Percentiles rank a stretch among this genome's conserved stretches.
phyloP scores from a whole-genome alignment of 2,113 vertebrate species.

The Pica pica region DNA sequence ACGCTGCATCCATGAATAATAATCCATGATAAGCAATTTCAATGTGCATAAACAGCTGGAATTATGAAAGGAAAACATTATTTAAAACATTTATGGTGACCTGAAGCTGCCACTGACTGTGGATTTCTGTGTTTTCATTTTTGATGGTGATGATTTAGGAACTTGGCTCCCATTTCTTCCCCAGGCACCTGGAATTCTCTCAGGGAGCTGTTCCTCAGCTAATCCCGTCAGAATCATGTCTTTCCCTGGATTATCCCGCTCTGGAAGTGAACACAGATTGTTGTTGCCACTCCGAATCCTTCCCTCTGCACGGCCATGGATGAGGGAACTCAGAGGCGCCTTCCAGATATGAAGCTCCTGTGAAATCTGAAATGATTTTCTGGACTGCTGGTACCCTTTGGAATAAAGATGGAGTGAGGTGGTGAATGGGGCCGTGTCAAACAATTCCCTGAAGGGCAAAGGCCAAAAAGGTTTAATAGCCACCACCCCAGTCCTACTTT shows the following conservation, averaged over 20 bases:
- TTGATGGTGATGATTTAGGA: not conserved
- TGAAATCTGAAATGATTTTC: conserved; percentile 4
- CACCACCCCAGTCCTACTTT: too few species aligned
- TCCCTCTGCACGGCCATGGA: not conserved
- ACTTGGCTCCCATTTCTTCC: not conserved
- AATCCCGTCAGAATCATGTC: not conserved
- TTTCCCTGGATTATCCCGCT: not conserved
- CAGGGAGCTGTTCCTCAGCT: not conserved
- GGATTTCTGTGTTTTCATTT: not conserved
- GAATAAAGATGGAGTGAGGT: not conserved
- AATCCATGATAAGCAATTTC: not conserved
- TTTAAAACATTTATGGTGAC: not conserved
- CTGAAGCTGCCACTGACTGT: not conserved
- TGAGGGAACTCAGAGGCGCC: not conserved
- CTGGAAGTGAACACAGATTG: not conserved
- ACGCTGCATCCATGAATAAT: not conserved
- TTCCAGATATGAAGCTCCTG: not conserved
- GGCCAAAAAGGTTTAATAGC: not conserved
- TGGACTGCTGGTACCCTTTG: not conserved
- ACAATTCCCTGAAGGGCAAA: not conserved
- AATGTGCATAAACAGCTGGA: not conserved
- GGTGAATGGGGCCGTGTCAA: not conserved
- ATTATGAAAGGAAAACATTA: not conserved
- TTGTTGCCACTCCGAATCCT: not conserved
- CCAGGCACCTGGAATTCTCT: not conserved